A percentile compares a stretch with the other conserved stretches of the same genome.
Conservation (phyloP, 2,888 invertebrate genomes). For the Phyto melanocephala region DNA sequence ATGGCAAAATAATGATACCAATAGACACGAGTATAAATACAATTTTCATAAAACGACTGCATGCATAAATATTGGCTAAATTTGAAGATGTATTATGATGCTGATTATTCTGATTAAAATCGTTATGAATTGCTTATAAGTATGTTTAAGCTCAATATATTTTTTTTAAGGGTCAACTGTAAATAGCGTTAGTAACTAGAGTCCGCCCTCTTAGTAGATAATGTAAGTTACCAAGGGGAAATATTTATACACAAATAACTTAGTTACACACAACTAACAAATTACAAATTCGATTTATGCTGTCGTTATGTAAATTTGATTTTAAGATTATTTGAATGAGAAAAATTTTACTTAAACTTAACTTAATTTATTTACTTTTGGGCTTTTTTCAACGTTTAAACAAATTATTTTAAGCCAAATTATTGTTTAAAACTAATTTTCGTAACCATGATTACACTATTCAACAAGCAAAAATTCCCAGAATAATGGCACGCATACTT, state of each 20-base stretch:
- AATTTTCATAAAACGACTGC: slow-evolving; percentile 25
- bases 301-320: not conserved
- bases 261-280: no score
- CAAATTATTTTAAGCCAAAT: no score
- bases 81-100: not conserved
- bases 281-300: not conserved
- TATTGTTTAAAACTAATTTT: no score
- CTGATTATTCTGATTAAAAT: slow-evolving; percentile 17
- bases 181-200: not conserved
- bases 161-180: not conserved
- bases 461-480: no score
- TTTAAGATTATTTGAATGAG: not conserved
- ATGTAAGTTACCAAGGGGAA: not conserved
- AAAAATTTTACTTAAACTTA: no score
- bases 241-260: no score
- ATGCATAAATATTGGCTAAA: slow-evolving; percentile 38
- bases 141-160: not conserved
- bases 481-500: no score
- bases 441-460: no score
- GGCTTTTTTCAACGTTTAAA: no score
- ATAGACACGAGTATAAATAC: slow-evolving; percentile 41
- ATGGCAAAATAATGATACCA: not conserved
- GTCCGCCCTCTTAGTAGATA: not conserved
- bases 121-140: not conserved
- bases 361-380: no score